Evolutionary conservation across 1,140 invertebrate species (phyloP), one percentile per base, ranked within the genome.

Genomic region (Cherax quadricarinatus): DNA sequence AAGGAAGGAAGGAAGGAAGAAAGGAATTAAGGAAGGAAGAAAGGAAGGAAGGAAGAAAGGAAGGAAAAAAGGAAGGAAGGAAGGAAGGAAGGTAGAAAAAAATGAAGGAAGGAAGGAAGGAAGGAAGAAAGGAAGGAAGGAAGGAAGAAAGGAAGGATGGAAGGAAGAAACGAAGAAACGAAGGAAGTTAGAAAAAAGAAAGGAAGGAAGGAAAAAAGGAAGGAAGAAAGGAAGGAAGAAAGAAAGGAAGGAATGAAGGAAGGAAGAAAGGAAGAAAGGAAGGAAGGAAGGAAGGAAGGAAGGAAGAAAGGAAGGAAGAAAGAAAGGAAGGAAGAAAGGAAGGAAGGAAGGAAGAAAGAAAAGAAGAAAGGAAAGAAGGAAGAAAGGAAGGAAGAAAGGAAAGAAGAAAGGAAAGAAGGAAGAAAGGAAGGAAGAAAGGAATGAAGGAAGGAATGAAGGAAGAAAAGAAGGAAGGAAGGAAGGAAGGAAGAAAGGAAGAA

Each of bases 401-500:
- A 57, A 12, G 53, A 57, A 57, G 53, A 12, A 57, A 6, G 4
- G 53, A 57, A 57, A 57, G 41, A 30, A n/a, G 24, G 41, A 48
- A 30, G 9, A n/a, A n/a, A 78, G 10, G 53, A 57, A 57, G 53
- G 53, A 57, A 57, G 53, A 10, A 4, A 57, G 53, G 53, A 57
- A 57, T 4, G 53, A 57, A 57, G 53, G 53, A 57, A 57, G 53
- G 53, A 57, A 57, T 4, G 53, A 57, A 78, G 75, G 41, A 48
- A 78, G 75, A n/a, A 48, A 78, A n/a, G 41, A 48, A 78, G 75
- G 41, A 48, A 78, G 75, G 41, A 48, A 78, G 75, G 41, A 48
- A 78, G 75, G 41, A 48, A 78, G 75, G 41, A 48, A 78, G 75
- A n/a, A 48, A 78, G 75, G 41, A 48, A 78, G 75, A n/a, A 48